phyloP scores from a whole-genome alignment of 2,888 invertebrate genomes.

The Eledona agricola region DNA sequence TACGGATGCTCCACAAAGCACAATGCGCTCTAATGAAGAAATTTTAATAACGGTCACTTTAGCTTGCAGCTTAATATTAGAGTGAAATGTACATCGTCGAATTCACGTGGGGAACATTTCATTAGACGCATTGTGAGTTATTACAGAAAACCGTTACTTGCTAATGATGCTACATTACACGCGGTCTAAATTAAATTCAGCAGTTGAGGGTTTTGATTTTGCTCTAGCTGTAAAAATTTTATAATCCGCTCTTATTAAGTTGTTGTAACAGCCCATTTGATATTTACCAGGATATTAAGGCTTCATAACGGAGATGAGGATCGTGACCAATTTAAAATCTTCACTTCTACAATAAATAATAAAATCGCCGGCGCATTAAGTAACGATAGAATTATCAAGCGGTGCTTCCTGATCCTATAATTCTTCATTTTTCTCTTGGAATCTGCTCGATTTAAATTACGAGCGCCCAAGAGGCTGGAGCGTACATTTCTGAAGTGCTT shows the following conservation, averaged over 20 bases:
- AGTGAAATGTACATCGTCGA: slow-evolving; percentile 24
- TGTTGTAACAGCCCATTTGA: too few relatives aligned
- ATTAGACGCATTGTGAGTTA: slow-evolving; percentile 36
- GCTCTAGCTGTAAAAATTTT: too few relatives aligned
- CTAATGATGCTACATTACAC: slow-evolving; percentile 31
- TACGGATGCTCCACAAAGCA: slow-evolving; percentile 18
- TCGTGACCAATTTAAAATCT: slow-evolving; percentile 29
- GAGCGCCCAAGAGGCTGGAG: too few relatives aligned
- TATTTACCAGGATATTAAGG: slow-evolving; percentile 1
- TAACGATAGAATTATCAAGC: slow-evolving; percentile 17
- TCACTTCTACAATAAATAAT: slow-evolving; percentile 21
- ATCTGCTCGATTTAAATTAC: too few relatives aligned
- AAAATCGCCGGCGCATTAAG: slow-evolving; percentile 19
- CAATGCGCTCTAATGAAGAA: slow-evolving; percentile 33
- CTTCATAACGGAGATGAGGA: slow-evolving; percentile 7
- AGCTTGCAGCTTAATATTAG: slow-evolving; percentile 27
- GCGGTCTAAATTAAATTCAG: slow-evolving; percentile 26
- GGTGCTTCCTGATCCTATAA: slow-evolving; percentile 22
- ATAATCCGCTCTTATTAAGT: too few relatives aligned
- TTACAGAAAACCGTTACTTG: slow-evolving; percentile 31
- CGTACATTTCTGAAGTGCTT: too few relatives aligned
- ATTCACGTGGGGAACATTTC: slow-evolving; percentile 30
- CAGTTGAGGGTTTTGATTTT: slow-evolving; percentile 4
- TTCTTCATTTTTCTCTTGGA: slow-evolving; percentile 13
- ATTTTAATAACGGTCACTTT: slow-evolving; percentile 32